phyloP scores from a whole-genome alignment of 2,113 vertebrate genomes.

The Oxyura jamaicensis region DNA sequence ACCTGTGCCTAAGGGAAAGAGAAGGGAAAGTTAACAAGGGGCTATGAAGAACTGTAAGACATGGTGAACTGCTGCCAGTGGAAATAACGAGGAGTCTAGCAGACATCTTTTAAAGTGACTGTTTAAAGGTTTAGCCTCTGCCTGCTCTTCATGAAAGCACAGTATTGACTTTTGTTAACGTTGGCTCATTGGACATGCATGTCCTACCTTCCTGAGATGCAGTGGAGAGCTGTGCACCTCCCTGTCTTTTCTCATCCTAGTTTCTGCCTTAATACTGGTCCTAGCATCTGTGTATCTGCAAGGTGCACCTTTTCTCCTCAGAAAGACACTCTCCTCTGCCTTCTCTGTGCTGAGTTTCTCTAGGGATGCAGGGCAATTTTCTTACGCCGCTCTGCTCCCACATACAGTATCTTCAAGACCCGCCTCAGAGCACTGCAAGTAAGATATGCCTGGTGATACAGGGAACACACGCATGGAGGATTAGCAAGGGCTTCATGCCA shows the following conservation, averaged over 20 bases:
- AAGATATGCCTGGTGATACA: rapidly evolving
- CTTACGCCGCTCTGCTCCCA: neutral
- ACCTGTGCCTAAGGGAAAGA: neutral
- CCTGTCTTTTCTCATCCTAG: neutral
- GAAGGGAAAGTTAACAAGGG: neutral
- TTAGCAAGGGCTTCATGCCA: neutral
- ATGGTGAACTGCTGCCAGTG: neutral
- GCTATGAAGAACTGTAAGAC: neutral
- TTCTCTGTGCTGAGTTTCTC: neutral
- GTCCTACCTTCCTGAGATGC: neutral
- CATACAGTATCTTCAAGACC: neutral
- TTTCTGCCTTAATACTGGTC: neutral
- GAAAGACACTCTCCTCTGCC: neutral
- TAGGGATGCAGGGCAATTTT: neutral
- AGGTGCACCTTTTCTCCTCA: neutral
- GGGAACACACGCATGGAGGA: neutral
- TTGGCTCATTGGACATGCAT: rapidly evolving
- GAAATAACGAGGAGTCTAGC: neutral
- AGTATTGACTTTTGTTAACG: neutral
- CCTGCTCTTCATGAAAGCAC: neutral
- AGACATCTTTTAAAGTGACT: neutral
- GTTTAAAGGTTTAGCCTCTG: neutral
- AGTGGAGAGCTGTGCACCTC: neutral
- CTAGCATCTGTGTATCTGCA: rapidly evolving
- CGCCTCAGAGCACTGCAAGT: neutral